phyloP scores from a whole-genome alignment of 2,113 vertebrate genomes.

The Zingel zingel region DNA sequence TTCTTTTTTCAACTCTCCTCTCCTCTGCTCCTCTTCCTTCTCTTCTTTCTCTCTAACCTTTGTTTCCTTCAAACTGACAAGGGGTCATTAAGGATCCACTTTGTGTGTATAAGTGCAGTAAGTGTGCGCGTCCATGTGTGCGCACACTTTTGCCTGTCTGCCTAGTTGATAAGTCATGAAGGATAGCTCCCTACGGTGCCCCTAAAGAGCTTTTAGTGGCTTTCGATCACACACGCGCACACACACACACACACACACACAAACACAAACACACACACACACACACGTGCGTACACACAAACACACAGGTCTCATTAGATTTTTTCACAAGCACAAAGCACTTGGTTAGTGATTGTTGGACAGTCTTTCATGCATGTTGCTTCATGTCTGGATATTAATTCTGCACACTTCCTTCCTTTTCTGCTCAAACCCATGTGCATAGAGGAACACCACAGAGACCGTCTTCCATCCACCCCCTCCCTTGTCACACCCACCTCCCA shows the following conservation, averaged over 20 bases:
- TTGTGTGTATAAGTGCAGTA: slow-evolving; percentile 74
- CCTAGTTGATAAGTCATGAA: slow-evolving; percentile 80
- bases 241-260: slow-evolving; percentile 50
- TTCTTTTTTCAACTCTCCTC: slow-evolving; percentile 26
- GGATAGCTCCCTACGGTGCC: slow-evolving; percentile 76
- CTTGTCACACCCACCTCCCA: slow-evolving; percentile 32
- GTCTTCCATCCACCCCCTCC: slow-evolving; percentile 7
- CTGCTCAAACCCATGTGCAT: not conserved
- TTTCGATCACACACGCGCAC: slow-evolving; percentile 63
- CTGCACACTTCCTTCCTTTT: slow-evolving; percentile 26
- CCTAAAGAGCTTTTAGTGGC: slow-evolving; percentile 80
- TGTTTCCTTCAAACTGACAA: slow-evolving; percentile 76
- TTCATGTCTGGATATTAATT: slow-evolving; percentile 26
- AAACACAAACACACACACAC: slow-evolving; percentile 46
- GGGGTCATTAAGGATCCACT: slow-evolving; percentile 80
- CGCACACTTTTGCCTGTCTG: slow-evolving; percentile 74
- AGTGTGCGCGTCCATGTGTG: slow-evolving; percentile 56
- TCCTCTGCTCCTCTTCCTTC: slow-evolving; percentile 46
- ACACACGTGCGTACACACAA: not conserved
- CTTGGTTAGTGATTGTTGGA: slow-evolving; percentile 49
- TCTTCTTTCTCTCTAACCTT: slow-evolving; percentile 66
- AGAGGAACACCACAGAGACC: slow-evolving; percentile 6
- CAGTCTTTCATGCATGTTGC: slow-evolving; percentile 16
- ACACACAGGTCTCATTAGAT: slow-evolving; percentile 53
- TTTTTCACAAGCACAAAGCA: slow-evolving; percentile 50